Evolutionary conservation across 2,888 invertebrate genomes (phyloP).

Genomic region (Matsumyia berberina): DNA sequence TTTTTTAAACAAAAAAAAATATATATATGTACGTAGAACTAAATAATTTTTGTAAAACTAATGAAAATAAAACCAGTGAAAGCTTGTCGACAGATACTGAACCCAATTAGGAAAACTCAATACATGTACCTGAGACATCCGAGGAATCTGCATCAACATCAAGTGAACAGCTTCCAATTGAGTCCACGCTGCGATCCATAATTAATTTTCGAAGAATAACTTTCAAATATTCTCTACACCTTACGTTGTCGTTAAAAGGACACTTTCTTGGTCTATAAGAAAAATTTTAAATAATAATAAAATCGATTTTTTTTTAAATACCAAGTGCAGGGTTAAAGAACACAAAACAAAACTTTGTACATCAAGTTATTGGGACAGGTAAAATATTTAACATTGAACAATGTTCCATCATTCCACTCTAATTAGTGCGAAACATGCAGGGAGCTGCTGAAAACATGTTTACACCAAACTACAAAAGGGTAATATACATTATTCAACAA

Average conservation of each 20-base stretch:
- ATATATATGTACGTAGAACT: too few relatives aligned
- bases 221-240: conserved; percentile 27
- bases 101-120: conserved; percentile 34
- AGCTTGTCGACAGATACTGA: conserved; percentile 11
- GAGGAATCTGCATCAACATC: conserved; percentile 91
- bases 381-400: conserved; percentile 47
- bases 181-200: conserved; percentile 92
- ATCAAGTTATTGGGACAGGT: conserved; percentile 12
- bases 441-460: conserved; percentile 51
- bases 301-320: conserved; percentile 46
- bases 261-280: conserved; percentile 66
- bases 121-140: conserved; percentile 88
- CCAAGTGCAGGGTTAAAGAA: conserved; percentile 24
- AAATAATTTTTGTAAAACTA: neutral
- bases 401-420: conserved; percentile 17
- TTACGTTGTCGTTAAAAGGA: conserved; percentile 48
- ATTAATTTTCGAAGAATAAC: conserved; percentile 30
- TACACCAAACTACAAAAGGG: conserved; percentile 36
- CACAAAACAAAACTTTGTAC: conserved; percentile 39
- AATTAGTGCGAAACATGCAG: conserved; percentile 59
- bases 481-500: conserved; percentile 27
- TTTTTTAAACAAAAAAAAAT: too few relatives aligned
- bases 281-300: conserved; percentile 55
- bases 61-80: neutral
- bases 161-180: conserved; percentile 94